phyloP scores from a whole-genome alignment of 2,113 vertebrate genomes.

The Rhabdornis inornatus region DNA sequence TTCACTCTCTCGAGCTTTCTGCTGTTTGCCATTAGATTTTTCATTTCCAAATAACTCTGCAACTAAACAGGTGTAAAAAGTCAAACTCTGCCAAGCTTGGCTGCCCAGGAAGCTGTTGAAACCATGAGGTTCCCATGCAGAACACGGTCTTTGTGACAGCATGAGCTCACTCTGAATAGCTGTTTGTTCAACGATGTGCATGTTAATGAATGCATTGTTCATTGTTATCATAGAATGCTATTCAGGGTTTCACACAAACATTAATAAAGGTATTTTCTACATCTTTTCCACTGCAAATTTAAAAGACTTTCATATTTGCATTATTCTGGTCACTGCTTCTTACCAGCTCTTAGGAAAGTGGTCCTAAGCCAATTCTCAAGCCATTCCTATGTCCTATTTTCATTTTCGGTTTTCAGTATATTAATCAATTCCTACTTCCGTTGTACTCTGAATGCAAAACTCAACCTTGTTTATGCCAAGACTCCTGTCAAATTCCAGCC shows the following conservation, averaged over 20 bases:
- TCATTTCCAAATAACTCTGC: constrained; percentile 57
- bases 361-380: not conserved
- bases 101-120: constrained; percentile 67
- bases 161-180: constrained; percentile 60
- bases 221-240: constrained; percentile 38
- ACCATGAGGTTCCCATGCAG: constrained; percentile 67
- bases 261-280: constrained; percentile 25
- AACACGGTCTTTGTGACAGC: constrained; percentile 65
- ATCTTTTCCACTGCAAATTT: not conserved
- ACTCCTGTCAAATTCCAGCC: not conserved
- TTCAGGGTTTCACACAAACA: constrained; percentile 10
- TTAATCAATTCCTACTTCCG: not conserved
- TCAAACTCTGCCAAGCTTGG: constrained; percentile 69
- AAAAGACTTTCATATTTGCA: not conserved
- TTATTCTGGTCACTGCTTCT: not conserved
- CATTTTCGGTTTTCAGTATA: not conserved
- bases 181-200: constrained; percentile 51
- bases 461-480: not conserved
- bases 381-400: not conserved
- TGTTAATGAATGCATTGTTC: constrained; percentile 59
- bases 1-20: not conserved
- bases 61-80: constrained; percentile 71
- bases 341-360: not conserved
- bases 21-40: constrained; percentile 53
- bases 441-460: not conserved